Percentiles rank a stretch among this genome's conserved stretches.
phyloP scores from a whole-genome alignment of 2,113 vertebrate genomes.

The Heteronetta atricapilla region DNA sequence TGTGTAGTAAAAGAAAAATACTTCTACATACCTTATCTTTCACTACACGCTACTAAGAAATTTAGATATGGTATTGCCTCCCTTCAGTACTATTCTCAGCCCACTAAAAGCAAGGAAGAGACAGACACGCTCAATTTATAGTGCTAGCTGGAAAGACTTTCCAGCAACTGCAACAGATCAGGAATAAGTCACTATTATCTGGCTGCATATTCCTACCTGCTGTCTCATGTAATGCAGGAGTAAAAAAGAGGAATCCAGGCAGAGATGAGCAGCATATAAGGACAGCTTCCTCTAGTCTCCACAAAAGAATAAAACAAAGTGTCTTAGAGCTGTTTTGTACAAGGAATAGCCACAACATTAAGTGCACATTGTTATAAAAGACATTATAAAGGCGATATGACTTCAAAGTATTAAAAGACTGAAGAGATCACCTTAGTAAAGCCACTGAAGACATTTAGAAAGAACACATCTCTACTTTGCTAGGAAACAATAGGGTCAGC shows the following conservation, averaged over 20 bases:
- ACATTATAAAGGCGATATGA: background rate
- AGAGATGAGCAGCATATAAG: background rate
- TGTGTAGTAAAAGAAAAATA: background rate
- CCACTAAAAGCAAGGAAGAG: background rate
- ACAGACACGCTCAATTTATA: background rate
- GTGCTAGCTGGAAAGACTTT: background rate
- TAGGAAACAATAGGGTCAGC: background rate
- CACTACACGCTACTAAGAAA: background rate
- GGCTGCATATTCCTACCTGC: slow-evolving; percentile 16
- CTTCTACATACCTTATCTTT: background rate
- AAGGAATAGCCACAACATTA: background rate
- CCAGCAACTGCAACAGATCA: slow-evolving; percentile 2
- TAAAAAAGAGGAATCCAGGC: background rate
- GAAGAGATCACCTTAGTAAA: background rate
- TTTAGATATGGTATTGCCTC: background rate
- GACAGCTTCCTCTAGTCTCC: background rate
- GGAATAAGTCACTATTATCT: slow-evolving; percentile 33
- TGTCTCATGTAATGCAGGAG: slow-evolving; percentile 30
- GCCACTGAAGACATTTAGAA: background rate
- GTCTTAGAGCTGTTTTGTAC: background rate
- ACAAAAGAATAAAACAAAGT: background rate
- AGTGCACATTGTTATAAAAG: background rate
- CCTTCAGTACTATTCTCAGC: background rate
- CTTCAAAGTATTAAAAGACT: background rate
- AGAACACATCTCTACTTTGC: background rate